Conservation (phyloP, 2,888 invertebrate genomes). For the Drosophila flavopinicola region DNA sequence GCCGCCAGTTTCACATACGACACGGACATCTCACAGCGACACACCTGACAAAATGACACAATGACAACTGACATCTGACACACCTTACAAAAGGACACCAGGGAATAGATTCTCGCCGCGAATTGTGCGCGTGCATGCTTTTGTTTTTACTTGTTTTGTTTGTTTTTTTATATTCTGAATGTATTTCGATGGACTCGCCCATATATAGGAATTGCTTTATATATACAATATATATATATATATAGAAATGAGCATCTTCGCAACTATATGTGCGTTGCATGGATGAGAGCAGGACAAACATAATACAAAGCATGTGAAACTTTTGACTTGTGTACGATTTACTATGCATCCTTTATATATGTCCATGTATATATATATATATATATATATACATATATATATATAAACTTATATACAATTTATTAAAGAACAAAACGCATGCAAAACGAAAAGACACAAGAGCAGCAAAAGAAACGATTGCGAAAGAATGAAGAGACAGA, state of each 20-base stretch:
- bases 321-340: too few relatives aligned
- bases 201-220: slow-evolving; percentile 4
- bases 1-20: neutral
- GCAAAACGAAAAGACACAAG: neutral
- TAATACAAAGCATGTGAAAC: neutral
- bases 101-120: neutral
- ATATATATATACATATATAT: neutral
- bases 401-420: neutral
- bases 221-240: slow-evolving; percentile 4
- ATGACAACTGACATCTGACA: neutral
- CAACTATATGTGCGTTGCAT: neutral
- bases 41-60: neutral
- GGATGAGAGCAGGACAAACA: neutral
- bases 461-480: neutral
- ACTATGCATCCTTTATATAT: too few relatives aligned
- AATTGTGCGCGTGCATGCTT: neutral
- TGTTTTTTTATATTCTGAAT: slow-evolving; percentile 30
- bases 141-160: slow-evolving; percentile 27
- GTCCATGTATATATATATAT: slow-evolving; percentile 8
- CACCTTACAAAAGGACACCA: slow-evolving; percentile 2
- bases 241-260: neutral
- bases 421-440: slow-evolving; percentile 11
- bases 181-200: slow-evolving; percentile 24
- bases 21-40: neutral
- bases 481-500: slow-evolving; percentile 1